Evolutionary conservation across 2,888 invertebrate genomes (phyloP).

Genomic region (Augochlorella aurata): DNA sequence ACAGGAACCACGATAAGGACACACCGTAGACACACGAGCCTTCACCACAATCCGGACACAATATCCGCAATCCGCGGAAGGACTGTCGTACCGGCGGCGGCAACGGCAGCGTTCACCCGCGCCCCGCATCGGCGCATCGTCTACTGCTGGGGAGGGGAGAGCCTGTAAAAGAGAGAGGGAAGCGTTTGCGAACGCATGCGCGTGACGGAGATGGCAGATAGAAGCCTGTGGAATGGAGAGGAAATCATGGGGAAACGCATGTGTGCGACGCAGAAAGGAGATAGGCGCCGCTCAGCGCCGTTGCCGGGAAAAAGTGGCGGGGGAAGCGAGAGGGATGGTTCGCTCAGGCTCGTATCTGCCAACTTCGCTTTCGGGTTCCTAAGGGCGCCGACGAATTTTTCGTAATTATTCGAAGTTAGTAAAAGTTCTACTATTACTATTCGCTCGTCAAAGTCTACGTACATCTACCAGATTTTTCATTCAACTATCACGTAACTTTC

Average conservation of each 20-base stretch:
- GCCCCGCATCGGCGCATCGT: slow-evolving; percentile 28
- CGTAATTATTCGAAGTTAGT: no score
- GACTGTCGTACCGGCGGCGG: slow-evolving; percentile 71
- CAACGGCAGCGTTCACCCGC: slow-evolving; percentile 60
- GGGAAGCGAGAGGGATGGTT: slow-evolving; percentile 58
- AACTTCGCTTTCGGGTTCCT: not conserved
- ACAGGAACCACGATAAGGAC: slow-evolving; percentile 10
- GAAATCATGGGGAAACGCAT: no score
- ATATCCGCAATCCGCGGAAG: slow-evolving; percentile 76
- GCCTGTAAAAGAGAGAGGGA: slow-evolving; percentile 32
- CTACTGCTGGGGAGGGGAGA: slow-evolving; percentile 36
- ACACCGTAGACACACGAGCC: slow-evolving; percentile 26
- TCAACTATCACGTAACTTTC: no score
- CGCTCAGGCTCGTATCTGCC: slow-evolving; percentile 25
- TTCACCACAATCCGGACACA: slow-evolving; percentile 59
- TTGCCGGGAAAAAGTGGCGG: not conserved
- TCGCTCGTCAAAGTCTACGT: no score
- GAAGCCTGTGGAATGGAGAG: slow-evolving; percentile 21
- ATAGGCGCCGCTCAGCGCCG: slow-evolving; percentile 38
- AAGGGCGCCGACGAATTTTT: not conserved
- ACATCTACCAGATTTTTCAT: no score
- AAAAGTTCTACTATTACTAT: no score
- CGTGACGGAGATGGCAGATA: slow-evolving; percentile 21
- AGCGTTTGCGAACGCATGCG: not conserved
- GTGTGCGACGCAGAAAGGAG: slow-evolving; percentile 15